Conservation (phyloP, 2,113 vertebrate species). For the Oreocharis arfaki region DNA sequence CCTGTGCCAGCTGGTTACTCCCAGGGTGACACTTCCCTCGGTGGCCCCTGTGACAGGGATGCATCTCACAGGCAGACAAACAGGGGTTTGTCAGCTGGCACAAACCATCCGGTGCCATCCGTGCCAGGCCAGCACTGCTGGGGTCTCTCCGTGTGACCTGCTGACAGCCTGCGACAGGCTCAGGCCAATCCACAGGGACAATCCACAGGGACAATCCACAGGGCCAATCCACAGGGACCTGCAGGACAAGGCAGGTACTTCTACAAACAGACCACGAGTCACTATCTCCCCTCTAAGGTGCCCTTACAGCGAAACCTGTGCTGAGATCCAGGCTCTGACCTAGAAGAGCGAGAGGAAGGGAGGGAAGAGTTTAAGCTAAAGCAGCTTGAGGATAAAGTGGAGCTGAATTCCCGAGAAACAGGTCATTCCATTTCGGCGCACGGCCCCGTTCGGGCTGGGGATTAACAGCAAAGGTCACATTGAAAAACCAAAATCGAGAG, state of each 20-base stretch:
- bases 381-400: conserved; percentile 37
- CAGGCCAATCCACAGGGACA: not conserved
- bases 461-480: conserved; percentile 52
- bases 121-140: not conserved
- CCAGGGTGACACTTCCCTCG: not conserved
- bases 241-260: not conserved
- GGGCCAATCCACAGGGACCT: not conserved
- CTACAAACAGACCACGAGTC: not conserved
- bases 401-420: conserved; percentile 31
- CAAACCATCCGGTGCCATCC: not conserved
- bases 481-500: conserved; percentile 15
- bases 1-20: not conserved
- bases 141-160: not conserved
- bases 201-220: not conserved
- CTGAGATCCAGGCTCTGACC: conserved; percentile 6
- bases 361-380: conserved; percentile 19
- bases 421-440: not conserved
- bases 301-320: not conserved
- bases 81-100: not conserved
- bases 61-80: fast-evolving
- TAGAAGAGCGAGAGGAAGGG: not conserved
- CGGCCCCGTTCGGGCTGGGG: not conserved
- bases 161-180: not conserved
- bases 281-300: not conserved
- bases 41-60: not conserved